Conservation (phyloP, 2,797 vertebrate genomes). For the Tokudaia muenninki region DNA sequence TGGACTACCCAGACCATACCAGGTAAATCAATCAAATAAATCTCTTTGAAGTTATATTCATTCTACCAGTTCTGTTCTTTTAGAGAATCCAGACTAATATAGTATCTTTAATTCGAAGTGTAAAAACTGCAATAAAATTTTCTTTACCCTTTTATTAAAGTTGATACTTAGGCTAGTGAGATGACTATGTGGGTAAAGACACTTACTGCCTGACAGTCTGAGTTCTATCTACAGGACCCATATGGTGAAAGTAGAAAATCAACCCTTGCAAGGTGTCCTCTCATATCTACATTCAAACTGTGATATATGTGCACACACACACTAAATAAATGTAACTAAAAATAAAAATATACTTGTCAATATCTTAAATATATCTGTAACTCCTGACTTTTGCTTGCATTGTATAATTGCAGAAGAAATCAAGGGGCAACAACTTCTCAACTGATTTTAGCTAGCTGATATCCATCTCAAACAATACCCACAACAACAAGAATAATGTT, state of each 20-base stretch:
- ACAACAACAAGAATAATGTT: not conserved
- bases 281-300: not conserved
- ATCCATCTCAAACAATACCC: not conserved
- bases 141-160: not conserved
- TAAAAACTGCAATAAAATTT: not conserved
- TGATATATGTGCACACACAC: not conserved
- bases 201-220: not conserved
- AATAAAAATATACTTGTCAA: not conserved
- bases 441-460: not conserved
- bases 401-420: not conserved
- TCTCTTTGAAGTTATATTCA: not conserved
- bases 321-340: not conserved
- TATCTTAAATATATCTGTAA: not conserved
- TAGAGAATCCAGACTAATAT: not conserved
- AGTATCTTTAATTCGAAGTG: not conserved
- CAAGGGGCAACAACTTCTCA: slow-evolving; percentile 22
- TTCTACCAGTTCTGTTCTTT: not conserved
- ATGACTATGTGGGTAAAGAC: not conserved
- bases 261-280: not conserved
- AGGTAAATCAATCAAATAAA: not conserved
- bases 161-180: not conserved
- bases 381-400: not conserved
- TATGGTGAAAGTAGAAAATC: not conserved
- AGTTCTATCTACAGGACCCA: not conserved
- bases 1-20: not conserved